These are phyloP conservation scores for Simalia tracyae DNA, from an alignment of 2,797 vertebrate species.

Conservation along the genomic window DNA sequence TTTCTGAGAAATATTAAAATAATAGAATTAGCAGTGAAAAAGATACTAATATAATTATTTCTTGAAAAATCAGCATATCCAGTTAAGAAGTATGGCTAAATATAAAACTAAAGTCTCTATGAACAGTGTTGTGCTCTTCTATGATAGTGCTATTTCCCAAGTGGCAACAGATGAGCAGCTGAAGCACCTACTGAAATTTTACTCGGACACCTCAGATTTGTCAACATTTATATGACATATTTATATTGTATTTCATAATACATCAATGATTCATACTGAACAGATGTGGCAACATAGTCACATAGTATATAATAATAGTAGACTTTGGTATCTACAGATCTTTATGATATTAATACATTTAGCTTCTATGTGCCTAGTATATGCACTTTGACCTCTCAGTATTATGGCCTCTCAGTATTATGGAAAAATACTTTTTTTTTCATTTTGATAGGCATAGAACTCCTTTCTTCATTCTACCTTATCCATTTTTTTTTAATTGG, in stretches of 20 bases:
- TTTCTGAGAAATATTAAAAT: conserved; percentile 23
- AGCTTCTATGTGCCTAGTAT: background rate
- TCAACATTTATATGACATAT: conserved; percentile 47
- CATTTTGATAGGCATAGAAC: background rate
- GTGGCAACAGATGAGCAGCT: background rate
- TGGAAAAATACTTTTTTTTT: background rate
- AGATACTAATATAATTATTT: conserved; percentile 45
- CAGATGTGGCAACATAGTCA: conserved; percentile 41
- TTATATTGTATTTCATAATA: conserved; percentile 20
- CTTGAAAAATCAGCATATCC: background rate
- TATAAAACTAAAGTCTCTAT: conserved; percentile 39
- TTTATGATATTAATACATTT: conserved; percentile 25
- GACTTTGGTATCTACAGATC: conserved; percentile 23
- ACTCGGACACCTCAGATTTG: conserved; percentile 10
- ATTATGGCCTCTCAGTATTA: background rate
- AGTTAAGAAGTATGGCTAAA: conserved; percentile 30
- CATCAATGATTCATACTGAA: conserved; percentile 45
- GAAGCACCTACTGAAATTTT: conserved; percentile 18
- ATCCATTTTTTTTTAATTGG: background rate
- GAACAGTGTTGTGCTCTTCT: background rate
- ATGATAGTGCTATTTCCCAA: conserved; percentile 29
- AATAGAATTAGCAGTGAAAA: background rate
- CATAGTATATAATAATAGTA: background rate
- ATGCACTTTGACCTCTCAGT: background rate
- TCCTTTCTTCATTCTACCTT: background rate